Conservation (phyloP, 2,113 vertebrate species). For the Eudyptes chrysolophus region DNA sequence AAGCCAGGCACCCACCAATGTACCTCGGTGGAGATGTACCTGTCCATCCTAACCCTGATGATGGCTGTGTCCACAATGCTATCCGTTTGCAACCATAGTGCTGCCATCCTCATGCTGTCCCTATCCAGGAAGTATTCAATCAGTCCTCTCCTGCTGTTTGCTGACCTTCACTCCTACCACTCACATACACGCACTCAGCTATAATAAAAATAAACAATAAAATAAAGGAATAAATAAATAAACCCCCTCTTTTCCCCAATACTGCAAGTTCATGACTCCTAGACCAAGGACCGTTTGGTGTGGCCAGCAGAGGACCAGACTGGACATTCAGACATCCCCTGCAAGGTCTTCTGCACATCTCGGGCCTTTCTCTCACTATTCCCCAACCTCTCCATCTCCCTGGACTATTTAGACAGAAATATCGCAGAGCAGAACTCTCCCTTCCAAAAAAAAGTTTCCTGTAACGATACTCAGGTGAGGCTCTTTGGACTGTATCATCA, state of each 20-base stretch:
- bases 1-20: rapidly evolving
- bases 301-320: background rate
- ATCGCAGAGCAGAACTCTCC: background rate
- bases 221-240: background rate
- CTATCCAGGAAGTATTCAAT: background rate
- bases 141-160: background rate
- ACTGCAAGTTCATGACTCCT: background rate
- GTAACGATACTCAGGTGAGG: background rate
- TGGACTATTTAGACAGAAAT: background rate
- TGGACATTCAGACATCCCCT: background rate
- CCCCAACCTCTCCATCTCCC: background rate
- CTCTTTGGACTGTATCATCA: background rate
- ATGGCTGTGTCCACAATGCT: background rate
- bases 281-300: background rate
- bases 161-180: background rate
- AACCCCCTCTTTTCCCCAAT: background rate
- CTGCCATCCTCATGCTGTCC: background rate
- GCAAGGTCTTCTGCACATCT: background rate
- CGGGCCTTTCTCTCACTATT: background rate
- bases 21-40: background rate
- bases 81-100: background rate
- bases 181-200: background rate
- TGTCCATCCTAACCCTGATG: background rate
- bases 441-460: background rate
- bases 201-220: background rate